phyloP scores from a whole-genome alignment of 2,113 vertebrate genomes.

The Barnardius zonarius region DNA sequence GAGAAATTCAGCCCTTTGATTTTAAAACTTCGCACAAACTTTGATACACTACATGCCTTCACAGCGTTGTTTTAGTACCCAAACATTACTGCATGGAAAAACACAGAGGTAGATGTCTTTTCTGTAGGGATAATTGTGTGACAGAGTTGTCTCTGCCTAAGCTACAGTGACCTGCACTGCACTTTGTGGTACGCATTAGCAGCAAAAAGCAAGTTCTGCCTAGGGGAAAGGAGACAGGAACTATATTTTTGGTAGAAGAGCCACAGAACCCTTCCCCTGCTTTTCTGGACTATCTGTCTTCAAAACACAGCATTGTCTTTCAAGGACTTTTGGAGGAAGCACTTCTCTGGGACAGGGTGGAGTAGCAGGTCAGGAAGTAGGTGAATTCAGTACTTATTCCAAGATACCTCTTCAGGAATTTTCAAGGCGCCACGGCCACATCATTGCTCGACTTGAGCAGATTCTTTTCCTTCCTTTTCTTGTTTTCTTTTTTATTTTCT shows the following conservation, averaged over 20 bases:
- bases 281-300: neutral
- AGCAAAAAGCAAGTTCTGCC: neutral
- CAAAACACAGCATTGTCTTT: neutral
- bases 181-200: neutral
- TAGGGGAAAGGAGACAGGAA: neutral
- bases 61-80: neutral
- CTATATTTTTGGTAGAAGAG: neutral
- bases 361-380: neutral
- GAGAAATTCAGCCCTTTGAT: neutral
- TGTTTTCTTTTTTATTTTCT: neutral
- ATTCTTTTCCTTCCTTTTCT: neutral
- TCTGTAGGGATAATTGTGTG: neutral
- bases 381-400: neutral
- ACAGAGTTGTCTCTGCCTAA: neutral
- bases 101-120: neutral
- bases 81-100: neutral
- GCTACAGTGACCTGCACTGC: neutral
- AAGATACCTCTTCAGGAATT: neutral
- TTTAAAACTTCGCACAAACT: neutral
- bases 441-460: neutral
- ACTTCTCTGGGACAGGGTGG: neutral
- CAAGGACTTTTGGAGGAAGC: neutral
- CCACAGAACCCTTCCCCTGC: neutral
- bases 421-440: neutral
- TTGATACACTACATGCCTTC: neutral